Base-by-base conservation (phyloP, 92 coral and sea anemone species). In the Porites lobata region DNA sequence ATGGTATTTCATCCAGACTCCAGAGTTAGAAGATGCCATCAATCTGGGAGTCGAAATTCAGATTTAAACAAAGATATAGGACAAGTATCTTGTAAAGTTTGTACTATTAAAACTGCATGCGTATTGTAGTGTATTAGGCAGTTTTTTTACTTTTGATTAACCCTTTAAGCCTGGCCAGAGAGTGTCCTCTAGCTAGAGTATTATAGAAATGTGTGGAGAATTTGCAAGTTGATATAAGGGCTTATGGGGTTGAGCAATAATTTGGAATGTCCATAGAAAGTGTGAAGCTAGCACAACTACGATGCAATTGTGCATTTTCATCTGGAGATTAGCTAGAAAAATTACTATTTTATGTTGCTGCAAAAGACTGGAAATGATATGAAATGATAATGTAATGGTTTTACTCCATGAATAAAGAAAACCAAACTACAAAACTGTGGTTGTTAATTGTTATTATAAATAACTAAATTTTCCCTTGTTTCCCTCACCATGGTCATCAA, bases 361-460 rank as follows among this genome's bases (percentile, higher is more conserved):
- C 43, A 43, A n/a, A 77, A 59, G 71, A 65, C 32, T 54, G 26
- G 56, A 58, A 82, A 72, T 38, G 47, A 4, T 38, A 38, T 38
- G 47, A 58, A 32, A 56, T 69, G 19, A 22, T 69, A n/a, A 79
- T 78, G 83, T 79, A 65, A 63, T 79, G 83, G 83, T 69, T 82
- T 56, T 82, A 82, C 86, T 56, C 69, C 32, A 69, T 81, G 86
- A 82, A 82, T 82, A 82, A 82, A 82, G 59, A 57, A 71, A 43
- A 68, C 38, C 77, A 32, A 63, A 82, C 67, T 32, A n/a, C 54
- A 81, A 26, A 59, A 8, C 7, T 20, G 7, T 62, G 17, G 47
- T 62, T 2, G 13, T 62, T 18, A n/a, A 62, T 62, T 7, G 61
- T 9, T 10, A 10, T 56, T 56, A 9, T 56, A 56, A 56, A 54